phyloP scores from a whole-genome alignment of 2,113 vertebrate species.

The Heliornis fulica region DNA sequence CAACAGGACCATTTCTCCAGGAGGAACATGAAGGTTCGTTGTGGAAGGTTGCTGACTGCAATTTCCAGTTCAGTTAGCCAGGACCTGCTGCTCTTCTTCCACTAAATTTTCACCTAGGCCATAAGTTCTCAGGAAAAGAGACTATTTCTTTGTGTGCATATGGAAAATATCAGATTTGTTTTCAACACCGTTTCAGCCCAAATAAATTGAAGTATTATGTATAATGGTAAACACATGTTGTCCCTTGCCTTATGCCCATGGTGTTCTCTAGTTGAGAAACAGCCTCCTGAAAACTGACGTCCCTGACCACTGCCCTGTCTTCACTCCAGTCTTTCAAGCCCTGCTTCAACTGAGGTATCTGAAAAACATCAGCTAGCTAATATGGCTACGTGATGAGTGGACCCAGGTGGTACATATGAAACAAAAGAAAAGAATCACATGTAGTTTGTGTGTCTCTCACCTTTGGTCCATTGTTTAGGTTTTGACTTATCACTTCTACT shows the following conservation, averaged over 20 bases:
- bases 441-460: not conserved
- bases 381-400: not conserved
- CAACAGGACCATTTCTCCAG: not conserved
- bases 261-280: not conserved
- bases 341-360: not conserved
- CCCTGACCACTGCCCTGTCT: not conserved
- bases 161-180: constrained; percentile 52
- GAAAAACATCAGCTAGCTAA: not conserved
- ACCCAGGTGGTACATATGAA: not conserved
- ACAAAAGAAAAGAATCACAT: not conserved
- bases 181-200: constrained; percentile 22
- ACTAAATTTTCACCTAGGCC: not conserved
- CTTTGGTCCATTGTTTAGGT: not conserved
- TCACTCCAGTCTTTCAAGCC: not conserved
- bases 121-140: not conserved
- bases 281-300: not conserved
- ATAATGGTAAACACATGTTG: constrained; percentile 36
- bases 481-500: not conserved
- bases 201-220: constrained; percentile 35
- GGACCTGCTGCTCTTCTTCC: not conserved
- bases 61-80: not conserved
- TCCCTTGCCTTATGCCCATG: not conserved
- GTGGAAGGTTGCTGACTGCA: not conserved
- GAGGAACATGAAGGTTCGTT: rapidly evolving
- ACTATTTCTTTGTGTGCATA: not conserved